A percentile compares a stretch with the other conserved stretches of the same genome.
phyloP scores from a whole-genome alignment of 2,797 vertebrate species.

The Brotogeris chrysoptera region DNA sequence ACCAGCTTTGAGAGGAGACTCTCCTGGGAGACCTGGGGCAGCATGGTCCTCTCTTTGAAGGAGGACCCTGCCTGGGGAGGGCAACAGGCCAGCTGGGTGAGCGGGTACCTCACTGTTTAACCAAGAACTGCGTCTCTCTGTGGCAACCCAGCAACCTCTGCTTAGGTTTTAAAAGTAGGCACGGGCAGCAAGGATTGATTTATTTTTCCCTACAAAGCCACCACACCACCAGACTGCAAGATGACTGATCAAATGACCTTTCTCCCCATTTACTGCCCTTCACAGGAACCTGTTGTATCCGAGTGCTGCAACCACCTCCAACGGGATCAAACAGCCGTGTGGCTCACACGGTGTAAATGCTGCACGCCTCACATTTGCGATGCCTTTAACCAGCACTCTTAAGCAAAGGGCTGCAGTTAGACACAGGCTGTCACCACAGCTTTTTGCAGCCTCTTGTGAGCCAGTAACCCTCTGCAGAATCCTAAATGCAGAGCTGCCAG shows the following conservation, averaged over 20 bases:
- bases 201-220: slow-evolving; percentile 20
- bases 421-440: accelerated
- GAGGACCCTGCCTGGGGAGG: neutral
- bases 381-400: neutral
- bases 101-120: neutral
- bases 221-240: neutral
- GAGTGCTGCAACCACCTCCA: neutral
- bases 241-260: slow-evolving; percentile 37
- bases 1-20: neutral
- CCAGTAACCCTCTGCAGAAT: neutral
- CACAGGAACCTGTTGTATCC: neutral
- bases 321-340: accelerated
- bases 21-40: neutral
- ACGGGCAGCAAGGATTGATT: neutral
- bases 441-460: neutral
- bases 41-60: neutral
- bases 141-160: neutral
- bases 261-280: slow-evolving; percentile 32
- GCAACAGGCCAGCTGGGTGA: neutral
- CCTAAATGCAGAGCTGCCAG: accelerated
- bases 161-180: neutral
- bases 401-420: neutral
- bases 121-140: accelerated
- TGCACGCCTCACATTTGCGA: neutral
- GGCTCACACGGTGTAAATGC: accelerated